Evolutionary conservation across 2,113 vertebrate genomes (phyloP), one percentile per base, ranked within the genome.

Genomic region (Psilopogon haemacephalus): DNA sequence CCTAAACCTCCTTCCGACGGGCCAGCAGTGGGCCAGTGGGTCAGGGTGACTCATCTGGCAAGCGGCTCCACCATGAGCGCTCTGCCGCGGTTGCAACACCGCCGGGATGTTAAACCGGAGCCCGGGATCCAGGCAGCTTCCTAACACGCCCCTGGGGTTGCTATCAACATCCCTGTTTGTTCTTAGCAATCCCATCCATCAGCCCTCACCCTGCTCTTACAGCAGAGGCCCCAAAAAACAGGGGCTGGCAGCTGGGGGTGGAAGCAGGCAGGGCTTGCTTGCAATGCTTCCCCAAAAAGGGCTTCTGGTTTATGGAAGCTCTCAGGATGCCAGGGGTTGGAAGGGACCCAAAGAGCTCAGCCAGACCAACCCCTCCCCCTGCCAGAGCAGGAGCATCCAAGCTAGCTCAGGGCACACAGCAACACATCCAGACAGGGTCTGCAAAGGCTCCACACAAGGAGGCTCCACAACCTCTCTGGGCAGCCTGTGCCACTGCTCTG

Each of bases 111-210:
- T 28, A 3, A 10, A 44, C 40, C 55, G 70, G 70, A 84, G 79
- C 92, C 44, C 70, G 21, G 91, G 74, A 73, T 70, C 62, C 75
- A 19, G 3, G 8, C 72, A 4, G 80, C 94, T 93, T 42, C 95
- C 86, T 5, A 65, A 90, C 92, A 85, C 88, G 4, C 88, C 93
- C 72, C 88, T 85, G 91, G 89, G 91, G 70, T 92, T 94, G 94
- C 91, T 82, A 81, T 64, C 95, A 91, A 94, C 93, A 94, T 10
- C 91, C 86, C 81, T 84, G 83, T 69, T 69, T 83, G 87, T 89
- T 65, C 87, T 54, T 42, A 72, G 91, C 63, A 2, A 87, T 90
- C 23, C 1, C 75, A 89, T 54, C 94, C 94, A 60, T 55, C 79
- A 5, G 83, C 92, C 84, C 19, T 90, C 89, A 30, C 4, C 67